Evolutionary conservation across 2,888 invertebrate genomes (phyloP).

Genomic region (Tryphoninae sp.): DNA sequence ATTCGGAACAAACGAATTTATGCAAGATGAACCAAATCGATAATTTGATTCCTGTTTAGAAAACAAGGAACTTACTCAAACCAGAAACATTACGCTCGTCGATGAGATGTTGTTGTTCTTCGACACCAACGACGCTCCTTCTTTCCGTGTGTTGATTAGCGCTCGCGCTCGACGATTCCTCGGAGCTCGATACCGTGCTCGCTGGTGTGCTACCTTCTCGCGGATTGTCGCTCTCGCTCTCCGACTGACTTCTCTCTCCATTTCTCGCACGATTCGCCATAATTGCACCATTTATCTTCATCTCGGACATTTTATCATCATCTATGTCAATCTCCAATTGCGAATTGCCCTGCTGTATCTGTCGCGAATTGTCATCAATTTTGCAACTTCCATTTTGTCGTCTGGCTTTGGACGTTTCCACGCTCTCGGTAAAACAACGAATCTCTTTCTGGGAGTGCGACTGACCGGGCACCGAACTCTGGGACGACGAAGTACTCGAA

Average conservation of each 20-base stretch:
- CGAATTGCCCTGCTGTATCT: slow-evolving; percentile 55
- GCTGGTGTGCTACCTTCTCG: slow-evolving; percentile 79
- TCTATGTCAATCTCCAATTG: slow-evolving; percentile 69
- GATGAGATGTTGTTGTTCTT: slow-evolving; percentile 58
- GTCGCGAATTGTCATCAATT: slow-evolving; percentile 74
- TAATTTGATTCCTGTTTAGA: not conserved
- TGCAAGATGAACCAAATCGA: slow-evolving; percentile 56
- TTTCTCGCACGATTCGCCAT: slow-evolving; percentile 67
- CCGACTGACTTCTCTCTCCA: slow-evolving; percentile 76
- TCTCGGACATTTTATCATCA: slow-evolving; percentile 62
- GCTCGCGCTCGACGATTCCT: slow-evolving; percentile 73
- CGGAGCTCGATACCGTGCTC: slow-evolving; percentile 78
- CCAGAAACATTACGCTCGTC: slow-evolving; percentile 74
- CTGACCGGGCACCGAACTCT: slow-evolving; percentile 30
- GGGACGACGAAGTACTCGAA: slow-evolving; percentile 70
- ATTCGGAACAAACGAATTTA: too few relatives aligned
- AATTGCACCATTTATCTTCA: slow-evolving; percentile 56
- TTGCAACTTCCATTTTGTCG: slow-evolving; percentile 59
- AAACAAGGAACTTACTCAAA: slow-evolving; percentile 76
- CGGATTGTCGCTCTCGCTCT: slow-evolving; percentile 76
- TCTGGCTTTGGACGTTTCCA: slow-evolving; percentile 54
- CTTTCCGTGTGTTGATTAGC: slow-evolving; percentile 74
- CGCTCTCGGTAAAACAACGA: slow-evolving; percentile 68
- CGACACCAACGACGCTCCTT: slow-evolving; percentile 68
- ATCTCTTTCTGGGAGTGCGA: slow-evolving; percentile 66